Evolutionary conservation across 2,797 vertebrate genomes (phyloP).

Genomic region (Coregonus ussuriensis): DNA sequence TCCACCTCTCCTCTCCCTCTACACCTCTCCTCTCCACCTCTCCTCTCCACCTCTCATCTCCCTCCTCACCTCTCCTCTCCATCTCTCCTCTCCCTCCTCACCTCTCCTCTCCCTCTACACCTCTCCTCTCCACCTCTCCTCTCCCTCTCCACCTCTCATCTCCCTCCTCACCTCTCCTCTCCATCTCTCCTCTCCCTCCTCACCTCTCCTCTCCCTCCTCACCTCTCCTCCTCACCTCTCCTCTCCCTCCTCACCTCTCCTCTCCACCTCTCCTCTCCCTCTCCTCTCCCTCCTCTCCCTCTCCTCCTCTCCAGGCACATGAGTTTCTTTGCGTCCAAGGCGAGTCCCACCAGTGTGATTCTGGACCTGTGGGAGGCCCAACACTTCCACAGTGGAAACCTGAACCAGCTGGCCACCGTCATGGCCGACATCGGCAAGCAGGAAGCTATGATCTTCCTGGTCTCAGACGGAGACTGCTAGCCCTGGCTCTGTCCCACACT

Average conservation of each 20-base stretch:
- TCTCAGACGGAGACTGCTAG: constrained; percentile 97
- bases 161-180: background rate
- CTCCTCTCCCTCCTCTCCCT: too few species aligned
- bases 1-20: too few species aligned
- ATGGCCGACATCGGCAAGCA: constrained; percentile 98
- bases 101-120: too few species aligned
- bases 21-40: too few species aligned
- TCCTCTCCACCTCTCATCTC: too few species aligned
- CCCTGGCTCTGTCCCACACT: constrained; percentile 29
- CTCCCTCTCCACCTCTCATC: too few species aligned
- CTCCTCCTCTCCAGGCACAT: constrained; percentile 83
- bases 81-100: too few species aligned
- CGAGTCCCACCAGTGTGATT: constrained; percentile 95
- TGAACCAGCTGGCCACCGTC: constrained; percentile 92
- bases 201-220: background rate
- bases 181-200: background rate
- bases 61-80: too few species aligned
- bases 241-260: background rate
- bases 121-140: too few species aligned
- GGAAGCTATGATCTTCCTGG: constrained; percentile 92
- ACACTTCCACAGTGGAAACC: constrained; percentile 97
- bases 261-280: background rate
- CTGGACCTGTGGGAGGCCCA: constrained; percentile 97
- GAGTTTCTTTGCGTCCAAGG: constrained; percentile 95
- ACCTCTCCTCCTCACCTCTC: constrained; percentile 6